These are phyloP conservation scores for Polyodon spathula DNA, from an alignment of 2,113 vertebrate genomes.

Conservation along the genomic window DNA sequence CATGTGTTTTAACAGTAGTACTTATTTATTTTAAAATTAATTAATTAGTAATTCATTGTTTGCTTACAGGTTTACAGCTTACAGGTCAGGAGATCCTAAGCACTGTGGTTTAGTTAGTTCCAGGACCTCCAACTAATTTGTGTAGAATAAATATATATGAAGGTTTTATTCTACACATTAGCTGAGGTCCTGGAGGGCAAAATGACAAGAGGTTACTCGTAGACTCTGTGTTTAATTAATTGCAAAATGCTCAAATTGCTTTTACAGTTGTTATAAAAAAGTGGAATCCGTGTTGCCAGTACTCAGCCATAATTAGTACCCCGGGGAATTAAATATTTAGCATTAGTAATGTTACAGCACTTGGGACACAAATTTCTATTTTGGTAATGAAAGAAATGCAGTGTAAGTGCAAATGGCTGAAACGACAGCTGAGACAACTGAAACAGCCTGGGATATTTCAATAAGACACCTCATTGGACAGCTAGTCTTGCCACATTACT, in stretches of 20 bases:
- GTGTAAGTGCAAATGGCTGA: constrained; percentile 79
- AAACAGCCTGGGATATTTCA: constrained; percentile 85
- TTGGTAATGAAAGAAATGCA: constrained; percentile 94
- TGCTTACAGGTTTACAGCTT: no score
- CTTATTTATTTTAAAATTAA: no score
- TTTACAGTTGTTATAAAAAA: constrained; percentile 99
- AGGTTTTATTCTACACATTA: constrained; percentile 97
- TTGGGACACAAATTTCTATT: constrained; percentile 99
- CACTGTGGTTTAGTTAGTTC: no score
- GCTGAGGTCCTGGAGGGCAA: constrained; percentile 95
- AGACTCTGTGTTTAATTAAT: constrained; percentile 99
- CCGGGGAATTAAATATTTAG: constrained; percentile 98
- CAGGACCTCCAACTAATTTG: constrained; percentile 98
- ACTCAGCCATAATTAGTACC: constrained; percentile 98
- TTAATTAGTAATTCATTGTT: no score
- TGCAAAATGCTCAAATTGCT: constrained; percentile 99
- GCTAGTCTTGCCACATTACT: constrained; percentile 78
- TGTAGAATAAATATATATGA: constrained; percentile 89
- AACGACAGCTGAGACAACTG: constrained; percentile 93
- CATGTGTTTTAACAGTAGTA: no score
- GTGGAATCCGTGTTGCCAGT: constrained; percentile 94
- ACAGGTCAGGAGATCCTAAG: no score
- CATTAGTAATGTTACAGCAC: constrained; percentile 97
- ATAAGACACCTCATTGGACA: constrained; percentile 84
- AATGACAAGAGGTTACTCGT: constrained; percentile 98